Conservation (phyloP, 2,797 vertebrate species). For the Clarias laeviceps region DNA sequence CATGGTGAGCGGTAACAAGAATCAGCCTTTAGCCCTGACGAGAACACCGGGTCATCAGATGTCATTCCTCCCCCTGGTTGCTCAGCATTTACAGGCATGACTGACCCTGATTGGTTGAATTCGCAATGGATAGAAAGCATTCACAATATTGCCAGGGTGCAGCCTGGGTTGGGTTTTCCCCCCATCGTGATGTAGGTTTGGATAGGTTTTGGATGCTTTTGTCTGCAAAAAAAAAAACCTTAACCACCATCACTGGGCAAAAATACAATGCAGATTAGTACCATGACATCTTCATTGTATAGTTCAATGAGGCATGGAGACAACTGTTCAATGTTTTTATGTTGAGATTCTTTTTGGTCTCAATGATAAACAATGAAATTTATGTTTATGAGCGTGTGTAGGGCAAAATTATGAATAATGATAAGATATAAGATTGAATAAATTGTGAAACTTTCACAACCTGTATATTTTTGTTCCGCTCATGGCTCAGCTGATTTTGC, state of each 20-base stretch:
- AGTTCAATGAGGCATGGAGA: conserved; percentile 25
- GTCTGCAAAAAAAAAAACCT: conserved; percentile 29
- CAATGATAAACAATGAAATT: not conserved
- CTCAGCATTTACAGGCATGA: conserved; percentile 54
- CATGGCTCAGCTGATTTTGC: not conserved
- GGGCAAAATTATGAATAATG: not conserved
- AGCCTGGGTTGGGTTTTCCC: conserved; percentile 42
- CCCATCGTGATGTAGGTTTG: conserved; percentile 48
- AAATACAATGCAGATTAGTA: conserved; percentile 16
- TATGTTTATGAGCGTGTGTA: not conserved
- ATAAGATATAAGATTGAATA: not conserved
- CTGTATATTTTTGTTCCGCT: not conserved
- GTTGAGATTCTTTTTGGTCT: not conserved
- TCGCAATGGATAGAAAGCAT: conserved; percentile 45
- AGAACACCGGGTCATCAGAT: conserved; percentile 34
- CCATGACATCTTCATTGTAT: conserved; percentile 7
- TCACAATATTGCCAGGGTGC: conserved; percentile 50
- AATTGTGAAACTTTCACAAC: not conserved
- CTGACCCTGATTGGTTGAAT: conserved; percentile 47
- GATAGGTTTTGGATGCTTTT: conserved; percentile 42
- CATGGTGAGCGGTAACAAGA: conserved; percentile 35
- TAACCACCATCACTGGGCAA: conserved; percentile 15
- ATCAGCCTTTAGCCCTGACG: conserved; percentile 39
- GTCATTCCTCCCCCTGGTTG: conserved; percentile 43
- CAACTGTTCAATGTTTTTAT: conserved; percentile 18